Conservation (phyloP, 2,888 invertebrate species). For the Dasysyrphus albostriatus region DNA sequence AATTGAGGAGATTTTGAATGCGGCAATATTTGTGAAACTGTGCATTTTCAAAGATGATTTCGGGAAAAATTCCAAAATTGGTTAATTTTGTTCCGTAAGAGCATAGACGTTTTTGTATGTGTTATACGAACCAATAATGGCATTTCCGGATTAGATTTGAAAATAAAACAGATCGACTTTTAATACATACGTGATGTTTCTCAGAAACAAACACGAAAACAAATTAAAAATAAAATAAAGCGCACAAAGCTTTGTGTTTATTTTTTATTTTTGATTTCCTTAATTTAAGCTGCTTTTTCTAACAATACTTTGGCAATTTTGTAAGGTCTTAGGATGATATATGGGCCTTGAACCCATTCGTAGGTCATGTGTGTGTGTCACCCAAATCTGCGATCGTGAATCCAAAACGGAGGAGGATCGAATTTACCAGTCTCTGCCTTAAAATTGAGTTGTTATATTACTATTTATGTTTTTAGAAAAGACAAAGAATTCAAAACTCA, state of each 20-base stretch:
- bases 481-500: not conserved
- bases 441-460: not conserved
- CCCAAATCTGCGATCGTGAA: not conserved
- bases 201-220: too few relatives aligned
- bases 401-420: constrained; percentile 13
- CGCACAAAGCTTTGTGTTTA: not conserved
- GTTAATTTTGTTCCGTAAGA: too few relatives aligned
- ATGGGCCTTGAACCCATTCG: not conserved
- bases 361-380: not conserved
- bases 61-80: too few relatives aligned
- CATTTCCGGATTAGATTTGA: too few relatives aligned
- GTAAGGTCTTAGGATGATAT: too few relatives aligned
- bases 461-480: not conserved
- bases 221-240: not conserved
- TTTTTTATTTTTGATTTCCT: not conserved
- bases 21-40: too few relatives aligned
- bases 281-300: not conserved
- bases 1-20: too few relatives aligned
- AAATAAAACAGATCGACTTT: too few relatives aligned
- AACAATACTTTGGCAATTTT: too few relatives aligned
- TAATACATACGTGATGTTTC: too few relatives aligned
- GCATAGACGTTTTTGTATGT: too few relatives aligned
- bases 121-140: not conserved
- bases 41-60: too few relatives aligned
- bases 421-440: not conserved